Evolutionary conservation across 2,113 vertebrate species (phyloP).

Genomic region (Haemorhous mexicanus): DNA sequence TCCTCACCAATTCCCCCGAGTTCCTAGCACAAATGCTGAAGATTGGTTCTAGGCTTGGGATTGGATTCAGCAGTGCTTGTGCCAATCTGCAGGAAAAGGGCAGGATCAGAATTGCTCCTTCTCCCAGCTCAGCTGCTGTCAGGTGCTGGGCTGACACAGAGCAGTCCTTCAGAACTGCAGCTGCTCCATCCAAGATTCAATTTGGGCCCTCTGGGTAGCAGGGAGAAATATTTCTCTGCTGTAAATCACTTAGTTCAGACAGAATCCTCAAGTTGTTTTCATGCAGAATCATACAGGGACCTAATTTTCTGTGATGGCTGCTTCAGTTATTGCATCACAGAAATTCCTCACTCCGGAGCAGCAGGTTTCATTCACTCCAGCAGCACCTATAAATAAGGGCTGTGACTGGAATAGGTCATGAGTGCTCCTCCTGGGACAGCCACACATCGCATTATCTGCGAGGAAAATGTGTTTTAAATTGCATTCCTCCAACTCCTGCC

Average conservation of each 20-base stretch:
- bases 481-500: neutral
- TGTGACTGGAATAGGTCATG: neutral
- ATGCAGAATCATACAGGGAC: conserved; percentile 3
- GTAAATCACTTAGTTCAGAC: conserved; percentile 8
- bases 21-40: neutral
- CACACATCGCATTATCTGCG: neutral
- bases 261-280: conserved; percentile 26
- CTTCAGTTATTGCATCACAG: conserved; percentile 24
- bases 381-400: conserved; percentile 21
- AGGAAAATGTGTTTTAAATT: conserved; percentile 39
- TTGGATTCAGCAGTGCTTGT: neutral
- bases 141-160: neutral
- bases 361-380: conserved; percentile 4
- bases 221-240: neutral
- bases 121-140: neutral
- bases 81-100: neutral
- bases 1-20: neutral
- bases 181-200: neutral
- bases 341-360: neutral
- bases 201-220: neutral
- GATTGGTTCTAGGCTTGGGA: neutral
- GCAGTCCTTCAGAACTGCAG: neutral
- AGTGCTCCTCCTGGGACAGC: neutral
- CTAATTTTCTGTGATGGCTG: conserved; percentile 8
- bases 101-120: neutral